phyloP scores from a whole-genome alignment of 2,888 invertebrate genomes.

The Deroplatys truncata region DNA sequence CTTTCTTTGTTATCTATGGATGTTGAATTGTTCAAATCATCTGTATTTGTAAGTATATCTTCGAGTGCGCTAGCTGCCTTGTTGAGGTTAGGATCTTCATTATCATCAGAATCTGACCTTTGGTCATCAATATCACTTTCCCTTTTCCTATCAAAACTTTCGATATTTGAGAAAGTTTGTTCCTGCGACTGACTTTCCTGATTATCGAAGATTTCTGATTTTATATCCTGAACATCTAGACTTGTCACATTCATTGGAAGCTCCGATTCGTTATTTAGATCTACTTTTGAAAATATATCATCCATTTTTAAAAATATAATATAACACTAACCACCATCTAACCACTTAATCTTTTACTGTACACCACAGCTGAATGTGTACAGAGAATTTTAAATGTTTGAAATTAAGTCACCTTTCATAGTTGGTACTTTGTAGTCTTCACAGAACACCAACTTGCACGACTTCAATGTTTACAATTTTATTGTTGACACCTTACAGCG shows the following conservation, averaged over 20 bases:
- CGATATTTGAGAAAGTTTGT: not conserved
- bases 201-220: not conserved
- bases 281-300: constrained; percentile 16
- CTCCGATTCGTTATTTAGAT: not conserved
- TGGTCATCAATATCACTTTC: constrained; percentile 20
- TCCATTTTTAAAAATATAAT: constrained; percentile 2
- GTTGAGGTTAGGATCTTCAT: constrained; percentile 20
- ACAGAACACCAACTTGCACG: too few relatives aligned
- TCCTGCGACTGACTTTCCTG: not conserved
- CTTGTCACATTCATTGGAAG: not conserved
- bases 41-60: constrained; percentile 25
- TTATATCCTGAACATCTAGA: not conserved
- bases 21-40: not conserved
- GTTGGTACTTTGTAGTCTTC: too few relatives aligned
- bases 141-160: not conserved
- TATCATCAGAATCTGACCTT: constrained; percentile 27
- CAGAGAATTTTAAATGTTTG: too few relatives aligned
- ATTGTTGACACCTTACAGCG: too few relatives aligned
- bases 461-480: too few relatives aligned
- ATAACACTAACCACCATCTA: not conserved
- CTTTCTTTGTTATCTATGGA: constrained; percentile 2
- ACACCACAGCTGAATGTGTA: too few relatives aligned
- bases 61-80: constrained; percentile 27
- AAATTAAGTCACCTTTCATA: too few relatives aligned
- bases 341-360: too few relatives aligned